phyloP scores from a whole-genome alignment of 1,140 invertebrate species.

The Diachasmimorpha longicaudata region DNA sequence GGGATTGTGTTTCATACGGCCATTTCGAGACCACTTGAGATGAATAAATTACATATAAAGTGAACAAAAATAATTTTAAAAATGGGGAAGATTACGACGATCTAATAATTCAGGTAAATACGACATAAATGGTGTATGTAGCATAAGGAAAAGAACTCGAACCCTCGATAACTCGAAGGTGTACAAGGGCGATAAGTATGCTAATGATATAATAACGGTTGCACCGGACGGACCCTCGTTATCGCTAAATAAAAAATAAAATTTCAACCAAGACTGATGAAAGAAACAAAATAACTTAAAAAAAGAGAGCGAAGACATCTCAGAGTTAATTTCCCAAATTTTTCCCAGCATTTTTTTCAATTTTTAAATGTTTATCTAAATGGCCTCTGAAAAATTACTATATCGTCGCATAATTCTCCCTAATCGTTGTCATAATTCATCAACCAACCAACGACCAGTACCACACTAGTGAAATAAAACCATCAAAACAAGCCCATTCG shows the following conservation, averaged over 20 bases:
- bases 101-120: conserved; percentile 9
- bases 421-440: no score
- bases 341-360: no score
- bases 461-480: no score
- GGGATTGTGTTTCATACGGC: neutral
- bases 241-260: neutral
- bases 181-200: conserved; percentile 4
- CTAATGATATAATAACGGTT: conserved; percentile 10
- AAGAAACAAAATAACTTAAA: neutral
- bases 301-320: neutral
- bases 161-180: conserved; percentile 2
- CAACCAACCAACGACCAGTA: no score
- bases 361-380: no score
- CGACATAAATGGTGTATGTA: conserved; percentile 8
- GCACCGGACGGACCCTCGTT: neutral
- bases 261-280: neutral
- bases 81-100: neutral
- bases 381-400: no score
- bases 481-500: no score
- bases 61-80: neutral
- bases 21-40: neutral
- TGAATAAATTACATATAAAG: conserved; percentile 1
- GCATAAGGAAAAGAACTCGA: neutral
- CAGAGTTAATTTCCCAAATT: no score
- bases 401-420: no score